These are phyloP conservation scores for Serinus canaria DNA, from an alignment of 2,113 vertebrate genomes.

Conservation along the genomic window DNA sequence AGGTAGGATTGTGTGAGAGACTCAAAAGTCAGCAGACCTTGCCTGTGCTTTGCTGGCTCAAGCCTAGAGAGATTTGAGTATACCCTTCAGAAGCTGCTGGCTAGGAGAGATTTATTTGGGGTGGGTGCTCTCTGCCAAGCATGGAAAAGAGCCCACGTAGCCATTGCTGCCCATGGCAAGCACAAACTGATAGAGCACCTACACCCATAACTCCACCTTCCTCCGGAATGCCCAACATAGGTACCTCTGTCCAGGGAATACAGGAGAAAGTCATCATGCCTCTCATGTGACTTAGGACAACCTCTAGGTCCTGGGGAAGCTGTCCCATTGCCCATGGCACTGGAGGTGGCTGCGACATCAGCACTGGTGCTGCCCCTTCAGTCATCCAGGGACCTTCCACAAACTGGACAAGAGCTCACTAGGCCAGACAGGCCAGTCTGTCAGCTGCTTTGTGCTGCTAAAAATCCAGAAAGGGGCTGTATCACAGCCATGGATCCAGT, in stretches of 20 bases:
- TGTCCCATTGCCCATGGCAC: fast-evolving
- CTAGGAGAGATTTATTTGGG: background rate
- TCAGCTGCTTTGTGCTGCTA: background rate
- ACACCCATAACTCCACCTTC: background rate
- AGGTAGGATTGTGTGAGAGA: background rate
- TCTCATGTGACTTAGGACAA: background rate
- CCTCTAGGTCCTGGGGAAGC: background rate
- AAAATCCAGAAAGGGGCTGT: background rate
- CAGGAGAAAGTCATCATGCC: background rate
- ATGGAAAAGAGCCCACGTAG: fast-evolving
- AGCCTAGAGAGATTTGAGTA: background rate
- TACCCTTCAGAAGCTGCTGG: background rate
- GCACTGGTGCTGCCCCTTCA: background rate
- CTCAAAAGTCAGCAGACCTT: background rate
- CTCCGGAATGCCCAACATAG: fast-evolving
- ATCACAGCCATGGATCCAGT: background rate
- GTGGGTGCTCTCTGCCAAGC: background rate
- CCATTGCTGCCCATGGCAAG: background rate
- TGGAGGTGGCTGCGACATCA: background rate
- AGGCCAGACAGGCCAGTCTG: background rate
- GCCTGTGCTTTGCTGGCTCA: background rate
- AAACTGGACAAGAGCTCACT: background rate
- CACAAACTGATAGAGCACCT: background rate
- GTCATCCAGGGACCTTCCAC: fast-evolving
- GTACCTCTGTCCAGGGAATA: fast-evolving